Percentiles rank a stretch among this genome's conserved stretches.
These are phyloP conservation scores for Periophthalmodon schlosseri DNA, from an alignment of 2,113 vertebrate genomes.

Conservation along the genomic window DNA sequence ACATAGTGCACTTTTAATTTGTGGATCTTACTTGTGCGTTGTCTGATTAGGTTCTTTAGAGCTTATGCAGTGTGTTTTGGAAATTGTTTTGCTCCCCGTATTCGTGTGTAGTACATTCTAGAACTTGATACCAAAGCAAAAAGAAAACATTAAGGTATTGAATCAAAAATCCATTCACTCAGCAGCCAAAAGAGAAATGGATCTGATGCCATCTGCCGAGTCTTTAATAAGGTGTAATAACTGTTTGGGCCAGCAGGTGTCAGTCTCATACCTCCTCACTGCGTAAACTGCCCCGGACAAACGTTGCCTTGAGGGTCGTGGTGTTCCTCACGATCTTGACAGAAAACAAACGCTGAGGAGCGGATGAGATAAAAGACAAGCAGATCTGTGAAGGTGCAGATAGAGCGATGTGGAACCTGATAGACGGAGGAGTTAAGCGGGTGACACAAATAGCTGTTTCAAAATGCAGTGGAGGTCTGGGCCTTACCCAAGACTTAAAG, in stretches of 20 bases:
- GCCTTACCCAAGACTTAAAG: not conserved
- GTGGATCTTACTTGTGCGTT: too few species aligned
- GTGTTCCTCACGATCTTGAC: conserved; percentile 37
- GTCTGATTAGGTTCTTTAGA: too few species aligned
- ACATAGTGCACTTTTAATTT: too few species aligned
- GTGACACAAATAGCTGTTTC: conserved; percentile 4
- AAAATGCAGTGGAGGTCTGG: not conserved
- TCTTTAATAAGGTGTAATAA: conserved; percentile 29
- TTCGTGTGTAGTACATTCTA: too few species aligned
- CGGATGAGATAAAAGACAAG: conserved; percentile 29
- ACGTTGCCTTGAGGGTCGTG: conserved; percentile 28
- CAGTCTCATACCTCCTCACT: conserved; percentile 51
- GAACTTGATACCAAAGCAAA: too few species aligned
- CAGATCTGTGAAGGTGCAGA: conserved; percentile 15
- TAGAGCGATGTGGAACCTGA: conserved; percentile 21
- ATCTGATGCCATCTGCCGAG: conserved; percentile 35
- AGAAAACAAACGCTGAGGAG: conserved; percentile 26
- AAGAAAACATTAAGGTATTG: too few species aligned
- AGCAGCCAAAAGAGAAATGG: conserved; percentile 37
- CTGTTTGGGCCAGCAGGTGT: conserved; percentile 54
- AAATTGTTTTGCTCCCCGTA: too few species aligned
- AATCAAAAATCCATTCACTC: not conserved
- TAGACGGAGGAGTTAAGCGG: conserved; percentile 1
- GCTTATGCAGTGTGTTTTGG: too few species aligned
- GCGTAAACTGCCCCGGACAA: conserved; percentile 16